Evolutionary conservation across 2,888 invertebrate species (phyloP).

Genomic region (Thymelicus lineola): DNA sequence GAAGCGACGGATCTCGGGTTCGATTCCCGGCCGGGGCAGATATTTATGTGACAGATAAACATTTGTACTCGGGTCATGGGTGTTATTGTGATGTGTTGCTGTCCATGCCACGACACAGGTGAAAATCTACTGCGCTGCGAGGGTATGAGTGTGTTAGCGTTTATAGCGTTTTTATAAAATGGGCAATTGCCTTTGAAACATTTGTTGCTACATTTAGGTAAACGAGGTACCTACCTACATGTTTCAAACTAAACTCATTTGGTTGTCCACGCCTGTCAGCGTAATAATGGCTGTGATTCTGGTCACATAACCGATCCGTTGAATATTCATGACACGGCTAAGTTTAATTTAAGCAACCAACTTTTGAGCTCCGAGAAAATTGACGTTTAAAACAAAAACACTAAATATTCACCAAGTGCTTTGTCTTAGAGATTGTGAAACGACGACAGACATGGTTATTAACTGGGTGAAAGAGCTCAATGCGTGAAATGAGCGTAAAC

Average conservation of each 20-base stretch:
- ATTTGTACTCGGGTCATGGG: too few species aligned
- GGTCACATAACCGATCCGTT: conserved; percentile 42
- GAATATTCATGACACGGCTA: conserved; percentile 66
- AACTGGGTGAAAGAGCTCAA: conserved; percentile 69
- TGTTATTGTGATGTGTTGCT: too few species aligned
- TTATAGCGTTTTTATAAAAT: conserved; percentile 1
- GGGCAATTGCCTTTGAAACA: neutral
- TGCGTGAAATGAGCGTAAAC: conserved; percentile 53
- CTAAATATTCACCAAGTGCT: conserved; percentile 74
- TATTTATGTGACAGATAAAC: too few species aligned
- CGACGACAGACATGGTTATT: conserved; percentile 68
- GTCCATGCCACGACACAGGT: too few species aligned
- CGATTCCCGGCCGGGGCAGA: too few species aligned
- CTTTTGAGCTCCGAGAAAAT: conserved; percentile 61
- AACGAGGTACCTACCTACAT: too few species aligned
- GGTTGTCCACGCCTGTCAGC: conserved; percentile 13
- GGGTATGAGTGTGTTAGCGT: too few species aligned
- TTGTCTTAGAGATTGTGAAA: conserved; percentile 71
- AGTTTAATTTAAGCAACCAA: conserved; percentile 65
- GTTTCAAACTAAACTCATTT: neutral
- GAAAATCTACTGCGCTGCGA: too few species aligned
- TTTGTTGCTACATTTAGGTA: neutral
- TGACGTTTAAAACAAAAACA: conserved; percentile 64
- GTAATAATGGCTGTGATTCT: conserved; percentile 25
- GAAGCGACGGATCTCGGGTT: too few species aligned